Evolutionary conservation across 2,113 vertebrate genomes (phyloP).

Genomic region (Solea solea): DNA sequence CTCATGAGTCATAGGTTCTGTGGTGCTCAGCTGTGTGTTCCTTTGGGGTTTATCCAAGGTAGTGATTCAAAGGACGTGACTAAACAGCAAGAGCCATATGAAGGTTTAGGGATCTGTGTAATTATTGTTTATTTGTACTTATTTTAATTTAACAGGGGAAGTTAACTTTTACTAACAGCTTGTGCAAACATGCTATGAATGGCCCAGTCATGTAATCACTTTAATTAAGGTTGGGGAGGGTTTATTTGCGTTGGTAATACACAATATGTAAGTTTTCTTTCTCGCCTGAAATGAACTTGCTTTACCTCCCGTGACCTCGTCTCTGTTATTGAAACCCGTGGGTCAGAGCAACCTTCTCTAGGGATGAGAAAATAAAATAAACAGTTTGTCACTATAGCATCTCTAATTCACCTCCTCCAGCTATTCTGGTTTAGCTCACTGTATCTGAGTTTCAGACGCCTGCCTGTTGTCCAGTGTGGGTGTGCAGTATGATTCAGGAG

Average conservation of each 20-base stretch:
- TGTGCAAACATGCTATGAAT: slow-evolving; percentile 72
- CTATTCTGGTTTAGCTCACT: slow-evolving; percentile 12
- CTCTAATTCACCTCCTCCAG: slow-evolving; percentile 18
- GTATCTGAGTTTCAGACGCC: slow-evolving; percentile 7
- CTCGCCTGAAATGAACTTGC: slow-evolving; percentile 56
- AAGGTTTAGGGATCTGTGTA: slow-evolving; percentile 70
- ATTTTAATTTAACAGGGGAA: slow-evolving; percentile 82
- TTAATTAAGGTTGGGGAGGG: slow-evolving; percentile 62
- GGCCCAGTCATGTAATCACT: slow-evolving; percentile 68
- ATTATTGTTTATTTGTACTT: slow-evolving; percentile 84
- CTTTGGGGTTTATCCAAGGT: slow-evolving; percentile 78
- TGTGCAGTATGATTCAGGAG: slow-evolving; percentile 18
- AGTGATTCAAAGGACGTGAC: slow-evolving; percentile 79
- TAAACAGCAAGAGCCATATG: slow-evolving; percentile 71
- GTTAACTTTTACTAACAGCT: slow-evolving; percentile 71
- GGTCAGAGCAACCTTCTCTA: slow-evolving; percentile 1
- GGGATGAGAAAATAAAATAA: slow-evolving; percentile 19
- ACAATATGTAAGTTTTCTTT: slow-evolving; percentile 57
- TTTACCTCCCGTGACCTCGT: slow-evolving; percentile 60
- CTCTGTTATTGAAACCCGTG: slow-evolving; percentile 21
- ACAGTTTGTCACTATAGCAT: slow-evolving; percentile 5
- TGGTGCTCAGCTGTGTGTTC: slow-evolving; percentile 61
- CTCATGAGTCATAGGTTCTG: slow-evolving; percentile 70
- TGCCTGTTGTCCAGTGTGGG: slow-evolving; percentile 31
- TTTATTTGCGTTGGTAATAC: slow-evolving; percentile 64